Base-by-base conservation (phyloP, 2,113 vertebrate species). In the Ctenodactylus gundi region DNA sequence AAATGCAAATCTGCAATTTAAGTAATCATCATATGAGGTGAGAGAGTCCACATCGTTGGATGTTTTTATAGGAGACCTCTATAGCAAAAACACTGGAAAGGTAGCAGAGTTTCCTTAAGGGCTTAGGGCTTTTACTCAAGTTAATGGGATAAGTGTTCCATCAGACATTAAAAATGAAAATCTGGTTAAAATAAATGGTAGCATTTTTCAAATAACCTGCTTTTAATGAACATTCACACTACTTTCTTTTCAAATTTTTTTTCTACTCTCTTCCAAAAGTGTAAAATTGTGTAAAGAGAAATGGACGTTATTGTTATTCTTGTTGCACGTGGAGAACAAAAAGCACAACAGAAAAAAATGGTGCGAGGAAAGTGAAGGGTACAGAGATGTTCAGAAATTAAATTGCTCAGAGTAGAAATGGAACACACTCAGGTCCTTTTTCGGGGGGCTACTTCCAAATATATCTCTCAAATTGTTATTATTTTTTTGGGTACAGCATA, bases 1-100 rank as follows among this genome's bases (percentile, higher is more conserved):
- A 64, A 44, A 93, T 75, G 8, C 10, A 87, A 64, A 76, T 90
- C 17, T 90, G 34, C 73, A 49, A 17, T 67, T 53, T 88, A 87
- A 84, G 12, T 65, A 41, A 55, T 84, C 93, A 92, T 29, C 80
- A 10, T 29, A 29, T 44, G 49, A 85, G 62, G 88, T 62, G 60
- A 94, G 90, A 57, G 46, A 53, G 53, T 73, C 55, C 60, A 72
- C 0, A 3, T 68, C 31, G 73, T 11, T 31, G 64, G 91, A 18
- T 78, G 39, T 49, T 93, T 95, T 96, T 84, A 68, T 84, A 90
- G 76, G 51, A 60, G 64, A 91, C 34, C 31, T 84, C 10, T 58
- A 15, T 53, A 83, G 57, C 18, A 53, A 75, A 84, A 78, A 83
- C 93, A 91, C 86, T 53, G 20, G 60, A 96, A 95, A 44, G 20